phyloP scores from a whole-genome alignment of 2,888 invertebrate genomes.

The Cancer borealis region DNA sequence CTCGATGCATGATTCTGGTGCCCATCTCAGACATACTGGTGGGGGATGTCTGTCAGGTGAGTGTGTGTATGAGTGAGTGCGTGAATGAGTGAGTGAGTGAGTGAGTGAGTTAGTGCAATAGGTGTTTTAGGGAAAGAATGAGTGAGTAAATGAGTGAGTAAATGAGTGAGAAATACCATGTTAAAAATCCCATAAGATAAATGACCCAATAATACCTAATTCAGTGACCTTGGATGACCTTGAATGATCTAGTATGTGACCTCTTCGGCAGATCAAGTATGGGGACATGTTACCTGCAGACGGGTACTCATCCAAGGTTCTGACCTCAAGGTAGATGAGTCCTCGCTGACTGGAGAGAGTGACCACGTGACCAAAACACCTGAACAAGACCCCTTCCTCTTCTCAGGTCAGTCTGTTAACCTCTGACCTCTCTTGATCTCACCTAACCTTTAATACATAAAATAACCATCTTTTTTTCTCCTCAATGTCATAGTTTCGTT shows the following conservation, averaged over 20 bases:
- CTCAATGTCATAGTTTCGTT: no score
- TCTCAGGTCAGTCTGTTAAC: slow-evolving; percentile 61
- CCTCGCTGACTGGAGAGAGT: slow-evolving; percentile 76
- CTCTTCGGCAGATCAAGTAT: slow-evolving; percentile 74
- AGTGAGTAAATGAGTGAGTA: background rate
- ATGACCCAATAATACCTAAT: background rate
- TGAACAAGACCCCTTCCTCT: slow-evolving; percentile 61
- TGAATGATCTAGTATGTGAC: background rate
- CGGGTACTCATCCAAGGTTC: slow-evolving; percentile 76
- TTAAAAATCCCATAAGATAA: background rate
- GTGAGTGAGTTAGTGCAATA: background rate
- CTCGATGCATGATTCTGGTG: slow-evolving; percentile 94
- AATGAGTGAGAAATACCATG: background rate
- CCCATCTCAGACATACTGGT: slow-evolving; percentile 98
- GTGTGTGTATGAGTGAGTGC: slow-evolving; percentile 79
- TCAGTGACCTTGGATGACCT: background rate
- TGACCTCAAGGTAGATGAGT: slow-evolving; percentile 77
- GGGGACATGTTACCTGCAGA: slow-evolving; percentile 78
- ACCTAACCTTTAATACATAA: no score
- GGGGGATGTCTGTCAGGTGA: slow-evolving; percentile 96
- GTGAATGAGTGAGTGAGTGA: background rate
- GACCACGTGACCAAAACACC: slow-evolving; percentile 74
- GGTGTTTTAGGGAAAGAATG: background rate
- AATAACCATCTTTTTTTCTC: no score
- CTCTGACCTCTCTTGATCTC: no score